Evolutionary conservation across 2,113 vertebrate genomes (phyloP).

Genomic region (Tupaia chinensis): DNA sequence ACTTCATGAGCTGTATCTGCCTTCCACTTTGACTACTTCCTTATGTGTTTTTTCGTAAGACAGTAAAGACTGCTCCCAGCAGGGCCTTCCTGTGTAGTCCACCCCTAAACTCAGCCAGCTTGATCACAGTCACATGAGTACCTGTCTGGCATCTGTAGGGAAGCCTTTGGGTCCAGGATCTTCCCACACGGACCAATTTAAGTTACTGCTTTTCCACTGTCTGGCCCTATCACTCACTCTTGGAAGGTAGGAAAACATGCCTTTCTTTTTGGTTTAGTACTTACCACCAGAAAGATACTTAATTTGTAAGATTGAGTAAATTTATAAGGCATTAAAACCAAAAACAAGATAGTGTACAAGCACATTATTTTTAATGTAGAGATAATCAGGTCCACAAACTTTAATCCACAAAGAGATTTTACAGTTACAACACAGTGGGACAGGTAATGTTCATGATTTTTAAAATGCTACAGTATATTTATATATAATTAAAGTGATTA

Average conservation of each 20-base stretch:
- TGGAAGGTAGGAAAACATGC: conserved; percentile 39
- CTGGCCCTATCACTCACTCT: not conserved
- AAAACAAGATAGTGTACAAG: not conserved
- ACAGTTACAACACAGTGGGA: not conserved
- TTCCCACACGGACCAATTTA: no score
- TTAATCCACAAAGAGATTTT: not conserved
- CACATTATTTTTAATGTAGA: not conserved
- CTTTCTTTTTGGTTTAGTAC: conserved; percentile 20
- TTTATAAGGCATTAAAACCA: not conserved
- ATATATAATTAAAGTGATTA: not conserved
- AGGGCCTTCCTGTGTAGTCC: no score
- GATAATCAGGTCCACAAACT: not conserved
- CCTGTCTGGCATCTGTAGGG: no score
- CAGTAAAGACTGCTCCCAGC: not conserved
- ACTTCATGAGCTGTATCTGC: not conserved
- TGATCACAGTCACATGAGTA: no score
- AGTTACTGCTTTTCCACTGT: no score
- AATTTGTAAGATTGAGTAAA: not conserved
- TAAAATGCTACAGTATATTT: conserved; percentile 42
- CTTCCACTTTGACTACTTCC: not conserved
- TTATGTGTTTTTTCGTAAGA: not conserved
- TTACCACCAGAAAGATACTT: not conserved
- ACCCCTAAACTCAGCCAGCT: no score
- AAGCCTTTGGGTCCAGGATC: no score
- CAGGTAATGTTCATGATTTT: not conserved